A percentile compares a stretch with the other conserved stretches of the same genome.
phyloP scores from a whole-genome alignment of 2,113 vertebrate species.

The sheep (Ovis aries) region DNA sequence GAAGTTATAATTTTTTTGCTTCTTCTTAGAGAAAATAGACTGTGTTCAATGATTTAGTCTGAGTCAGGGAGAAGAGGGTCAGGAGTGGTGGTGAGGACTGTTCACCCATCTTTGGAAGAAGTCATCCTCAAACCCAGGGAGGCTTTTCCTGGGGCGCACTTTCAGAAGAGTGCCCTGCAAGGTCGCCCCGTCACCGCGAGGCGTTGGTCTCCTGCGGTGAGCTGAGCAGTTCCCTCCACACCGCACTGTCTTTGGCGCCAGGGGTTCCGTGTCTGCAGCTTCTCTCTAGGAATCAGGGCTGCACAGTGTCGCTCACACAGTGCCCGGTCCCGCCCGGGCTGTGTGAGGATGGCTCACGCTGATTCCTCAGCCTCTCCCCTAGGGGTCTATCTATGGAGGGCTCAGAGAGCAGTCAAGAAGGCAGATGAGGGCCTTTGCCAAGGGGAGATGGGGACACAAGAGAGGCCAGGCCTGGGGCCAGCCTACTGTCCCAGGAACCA shows the following conservation, averaged over 20 bases:
- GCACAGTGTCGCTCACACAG: rapidly evolving
- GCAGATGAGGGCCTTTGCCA: not conserved
- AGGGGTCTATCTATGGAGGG: rapidly evolving
- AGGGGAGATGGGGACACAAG: not conserved
- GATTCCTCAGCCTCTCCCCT: not conserved
- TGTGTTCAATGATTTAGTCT: not conserved
- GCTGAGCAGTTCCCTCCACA: not conserved
- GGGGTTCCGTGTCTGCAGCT: rapidly evolving
- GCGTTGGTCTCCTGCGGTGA: rapidly evolving
- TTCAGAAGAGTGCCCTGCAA: not conserved
- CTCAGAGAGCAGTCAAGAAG: not conserved
- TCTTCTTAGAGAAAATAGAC: not conserved
- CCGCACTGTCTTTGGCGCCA: rapidly evolving
- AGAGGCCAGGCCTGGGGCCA: not conserved
- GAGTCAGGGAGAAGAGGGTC: not conserved
- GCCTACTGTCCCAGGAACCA: not conserved
- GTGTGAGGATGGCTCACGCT: rapidly evolving
- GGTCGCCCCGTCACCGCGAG: rapidly evolving
- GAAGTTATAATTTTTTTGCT: not conserved
- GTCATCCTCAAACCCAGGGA: not conserved
- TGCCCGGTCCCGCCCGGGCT: not conserved
- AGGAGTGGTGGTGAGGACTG: rapidly evolving
- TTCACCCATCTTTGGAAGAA: not conserved
- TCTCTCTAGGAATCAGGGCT: not conserved
- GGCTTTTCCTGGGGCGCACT: not conserved